Evolutionary conservation across 2,113 vertebrate genomes (phyloP).

Genomic region (Alligator sinensis): DNA sequence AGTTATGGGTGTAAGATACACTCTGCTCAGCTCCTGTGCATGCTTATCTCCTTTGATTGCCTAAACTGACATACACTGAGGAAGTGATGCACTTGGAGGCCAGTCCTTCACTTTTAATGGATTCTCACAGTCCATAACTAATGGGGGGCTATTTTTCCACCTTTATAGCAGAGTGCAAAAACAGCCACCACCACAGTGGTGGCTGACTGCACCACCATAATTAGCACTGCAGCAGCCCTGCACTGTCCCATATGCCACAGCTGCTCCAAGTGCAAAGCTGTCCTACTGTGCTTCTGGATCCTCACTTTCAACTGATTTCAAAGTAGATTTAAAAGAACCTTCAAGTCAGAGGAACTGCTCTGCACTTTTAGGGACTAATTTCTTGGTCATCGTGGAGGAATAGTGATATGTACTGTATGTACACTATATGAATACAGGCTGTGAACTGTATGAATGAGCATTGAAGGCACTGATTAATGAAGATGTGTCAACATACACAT

Average conservation of each 20-base stretch:
- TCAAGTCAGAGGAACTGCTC: neutral
- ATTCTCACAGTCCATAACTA: no score
- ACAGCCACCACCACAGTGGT: no score
- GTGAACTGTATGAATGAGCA: neutral
- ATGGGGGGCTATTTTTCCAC: no score
- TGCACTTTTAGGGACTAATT: neutral
- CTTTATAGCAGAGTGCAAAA: neutral
- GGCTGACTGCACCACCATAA: no score
- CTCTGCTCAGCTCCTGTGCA: neutral
- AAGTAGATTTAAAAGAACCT: neutral
- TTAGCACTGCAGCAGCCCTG: no score
- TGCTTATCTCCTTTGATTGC: neutral
- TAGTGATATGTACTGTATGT: no score
- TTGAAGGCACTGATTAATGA: rapidly evolving
- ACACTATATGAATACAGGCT: neutral
- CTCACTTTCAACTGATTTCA: neutral
- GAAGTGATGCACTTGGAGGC: neutral
- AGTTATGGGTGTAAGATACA: neutral
- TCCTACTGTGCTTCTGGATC: neutral
- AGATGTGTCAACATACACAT: rapidly evolving
- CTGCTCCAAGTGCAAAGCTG: no score
- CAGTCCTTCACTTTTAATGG: no score
- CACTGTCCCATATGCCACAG: no score
- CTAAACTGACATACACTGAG: neutral
- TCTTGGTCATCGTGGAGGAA: neutral